phyloP scores from a whole-genome alignment of 2,888 invertebrate species.

The Scelioninae gen. 2 region DNA sequence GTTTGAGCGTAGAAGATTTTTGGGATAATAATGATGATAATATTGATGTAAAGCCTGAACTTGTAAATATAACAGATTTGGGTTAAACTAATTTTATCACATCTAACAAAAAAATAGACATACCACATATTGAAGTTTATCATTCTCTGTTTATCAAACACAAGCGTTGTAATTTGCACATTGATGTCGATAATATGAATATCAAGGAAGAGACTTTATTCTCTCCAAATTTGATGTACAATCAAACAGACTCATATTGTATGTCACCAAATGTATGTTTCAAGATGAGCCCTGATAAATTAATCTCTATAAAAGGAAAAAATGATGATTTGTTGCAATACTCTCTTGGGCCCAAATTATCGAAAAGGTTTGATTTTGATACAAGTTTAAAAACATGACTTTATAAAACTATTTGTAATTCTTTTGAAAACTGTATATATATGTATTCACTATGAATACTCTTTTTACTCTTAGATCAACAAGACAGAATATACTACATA shows the following conservation, averaged over 20 bases:
- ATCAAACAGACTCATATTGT: conserved; percentile 59
- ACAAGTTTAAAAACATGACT: too few species aligned
- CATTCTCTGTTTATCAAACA: neutral
- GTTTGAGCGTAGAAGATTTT: conserved; percentile 64
- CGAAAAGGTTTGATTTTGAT: conserved; percentile 1
- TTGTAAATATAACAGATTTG: neutral
- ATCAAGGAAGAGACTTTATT: conserved; percentile 52
- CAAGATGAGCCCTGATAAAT: conserved; percentile 24
- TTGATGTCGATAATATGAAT: conserved; percentile 5
- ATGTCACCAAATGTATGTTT: conserved; percentile 65
- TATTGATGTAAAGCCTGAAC: conserved; percentile 42
- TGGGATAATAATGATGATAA: conserved; percentile 67
- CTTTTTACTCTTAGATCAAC: too few species aligned
- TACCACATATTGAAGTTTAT: conserved; percentile 13
- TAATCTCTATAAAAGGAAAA: neutral
- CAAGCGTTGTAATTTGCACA: conserved; percentile 12
- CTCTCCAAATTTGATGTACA: conserved; percentile 67
- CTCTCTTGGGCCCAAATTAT: neutral
- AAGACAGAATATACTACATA: too few species aligned
- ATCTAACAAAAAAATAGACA: neutral
- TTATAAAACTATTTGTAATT: too few species aligned
- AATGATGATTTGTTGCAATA: neutral
- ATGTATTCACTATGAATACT: too few species aligned
- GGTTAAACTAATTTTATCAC: neutral
- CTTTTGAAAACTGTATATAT: too few species aligned